phyloP scores from a whole-genome alignment of 2,797 vertebrate species.

The Hapalemur alaotrensis region DNA sequence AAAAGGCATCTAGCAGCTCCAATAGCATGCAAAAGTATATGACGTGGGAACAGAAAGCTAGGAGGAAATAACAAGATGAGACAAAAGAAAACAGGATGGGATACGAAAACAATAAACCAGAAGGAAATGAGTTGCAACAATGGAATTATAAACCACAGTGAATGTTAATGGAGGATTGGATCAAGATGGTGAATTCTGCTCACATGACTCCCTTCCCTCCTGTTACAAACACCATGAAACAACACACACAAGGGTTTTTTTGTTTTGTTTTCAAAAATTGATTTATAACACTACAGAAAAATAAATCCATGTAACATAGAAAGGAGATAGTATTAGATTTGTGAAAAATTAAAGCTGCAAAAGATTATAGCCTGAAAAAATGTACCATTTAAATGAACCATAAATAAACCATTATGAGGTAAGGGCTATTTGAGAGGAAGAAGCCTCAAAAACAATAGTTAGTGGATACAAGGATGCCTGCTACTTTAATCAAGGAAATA shows the following conservation, averaged over 20 bases:
- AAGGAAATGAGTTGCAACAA: background rate
- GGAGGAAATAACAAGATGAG: background rate
- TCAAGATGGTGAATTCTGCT: background rate
- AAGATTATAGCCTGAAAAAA: background rate
- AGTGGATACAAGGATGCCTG: background rate
- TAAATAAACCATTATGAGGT: background rate
- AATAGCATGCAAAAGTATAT: background rate
- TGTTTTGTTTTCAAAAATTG: background rate
- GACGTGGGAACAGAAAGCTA: background rate
- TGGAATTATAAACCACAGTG: background rate
- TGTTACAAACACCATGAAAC: background rate
- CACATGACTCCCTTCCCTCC: background rate
- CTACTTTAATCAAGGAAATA: background rate
- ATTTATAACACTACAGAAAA: background rate
- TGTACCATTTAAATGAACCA: background rate
- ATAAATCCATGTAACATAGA: background rate
- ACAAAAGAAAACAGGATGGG: background rate
- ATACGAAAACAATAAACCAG: background rate
- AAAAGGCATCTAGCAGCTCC: background rate
- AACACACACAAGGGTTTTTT: background rate
- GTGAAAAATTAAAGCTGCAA: conserved; percentile 12
- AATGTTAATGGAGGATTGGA: background rate
- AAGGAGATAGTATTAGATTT: background rate
- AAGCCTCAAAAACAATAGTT: background rate
- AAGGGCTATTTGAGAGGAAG: background rate